Conservation (phyloP, 2,113 vertebrate species). For the Heloderma charlesbogerti region DNA sequence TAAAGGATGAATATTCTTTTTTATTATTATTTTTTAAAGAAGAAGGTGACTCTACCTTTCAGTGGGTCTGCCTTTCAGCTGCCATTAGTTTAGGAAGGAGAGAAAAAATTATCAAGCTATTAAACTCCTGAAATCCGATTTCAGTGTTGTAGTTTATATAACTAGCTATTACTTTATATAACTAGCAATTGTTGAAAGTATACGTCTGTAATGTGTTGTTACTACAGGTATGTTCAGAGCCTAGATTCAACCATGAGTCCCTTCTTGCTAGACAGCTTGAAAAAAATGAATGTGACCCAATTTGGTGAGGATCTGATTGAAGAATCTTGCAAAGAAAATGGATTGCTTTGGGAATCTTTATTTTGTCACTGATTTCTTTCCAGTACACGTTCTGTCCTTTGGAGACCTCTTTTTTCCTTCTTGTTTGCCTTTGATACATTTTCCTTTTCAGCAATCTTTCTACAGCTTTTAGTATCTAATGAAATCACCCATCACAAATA, state of each 20-base stretch:
- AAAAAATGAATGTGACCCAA: neutral
- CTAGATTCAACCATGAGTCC: neutral
- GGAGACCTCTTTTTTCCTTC: neutral
- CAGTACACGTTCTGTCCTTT: neutral
- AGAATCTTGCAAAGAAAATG: conserved; percentile 16
- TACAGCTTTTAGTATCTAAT: conserved; percentile 3
- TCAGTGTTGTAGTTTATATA: conserved; percentile 2
- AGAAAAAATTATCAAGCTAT: neutral
- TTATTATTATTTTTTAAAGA: neutral
- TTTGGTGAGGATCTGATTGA: conserved; percentile 17
- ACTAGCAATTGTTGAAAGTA: conserved; percentile 15
- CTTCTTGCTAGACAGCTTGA: neutral
- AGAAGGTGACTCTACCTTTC: neutral
- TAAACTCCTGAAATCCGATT: neutral
- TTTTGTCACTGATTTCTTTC: conserved; percentile 3
- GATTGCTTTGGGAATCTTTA: neutral
- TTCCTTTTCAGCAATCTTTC: neutral
- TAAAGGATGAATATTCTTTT: neutral
- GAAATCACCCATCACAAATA: conserved; percentile 9
- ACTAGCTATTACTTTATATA: neutral
- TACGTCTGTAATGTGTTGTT: conserved; percentile 20
- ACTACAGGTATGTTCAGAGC: conserved; percentile 16
- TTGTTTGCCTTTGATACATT: neutral
- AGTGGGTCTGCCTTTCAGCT: neutral
- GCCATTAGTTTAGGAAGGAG: neutral